Evolutionary conservation across 2,797 vertebrate genomes (phyloP).

Genomic region (Mallotus villosus): DNA sequence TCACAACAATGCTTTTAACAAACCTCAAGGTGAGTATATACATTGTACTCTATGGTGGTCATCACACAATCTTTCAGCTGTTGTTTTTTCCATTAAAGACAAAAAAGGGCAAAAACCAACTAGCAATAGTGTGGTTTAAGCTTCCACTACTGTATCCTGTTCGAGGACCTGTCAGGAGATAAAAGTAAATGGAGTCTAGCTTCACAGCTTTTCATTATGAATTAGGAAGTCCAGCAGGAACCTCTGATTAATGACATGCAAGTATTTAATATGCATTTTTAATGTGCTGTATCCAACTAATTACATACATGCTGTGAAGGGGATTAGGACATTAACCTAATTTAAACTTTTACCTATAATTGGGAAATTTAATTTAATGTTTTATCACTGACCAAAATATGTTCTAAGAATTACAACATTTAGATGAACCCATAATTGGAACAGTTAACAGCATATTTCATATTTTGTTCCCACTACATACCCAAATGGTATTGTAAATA

Average conservation of each 20-base stretch:
- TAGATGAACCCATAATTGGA: background rate
- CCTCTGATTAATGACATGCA: slow-evolving; percentile 9
- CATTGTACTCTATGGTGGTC: background rate
- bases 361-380: background rate
- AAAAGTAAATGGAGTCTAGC: background rate
- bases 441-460: too few relatives aligned
- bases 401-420: background rate
- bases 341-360: background rate
- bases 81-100: too few relatives aligned
- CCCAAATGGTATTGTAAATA: background rate
- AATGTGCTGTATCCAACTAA: slow-evolving; percentile 12
- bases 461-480: background rate
- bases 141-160: background rate
- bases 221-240: slow-evolving; percentile 11
- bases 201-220: slow-evolving; percentile 10
- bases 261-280: slow-evolving; percentile 9
- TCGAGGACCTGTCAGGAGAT: background rate
- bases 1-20: background rate
- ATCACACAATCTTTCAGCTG: background rate
- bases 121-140: background rate
- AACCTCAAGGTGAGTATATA: background rate
- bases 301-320: slow-evolving; percentile 18
- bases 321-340: background rate
- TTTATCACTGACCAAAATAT: background rate
- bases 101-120: background rate